These are phyloP conservation scores for Struthio camelus DNA, from an alignment of 2,113 vertebrate genomes.

Conservation along the genomic window DNA sequence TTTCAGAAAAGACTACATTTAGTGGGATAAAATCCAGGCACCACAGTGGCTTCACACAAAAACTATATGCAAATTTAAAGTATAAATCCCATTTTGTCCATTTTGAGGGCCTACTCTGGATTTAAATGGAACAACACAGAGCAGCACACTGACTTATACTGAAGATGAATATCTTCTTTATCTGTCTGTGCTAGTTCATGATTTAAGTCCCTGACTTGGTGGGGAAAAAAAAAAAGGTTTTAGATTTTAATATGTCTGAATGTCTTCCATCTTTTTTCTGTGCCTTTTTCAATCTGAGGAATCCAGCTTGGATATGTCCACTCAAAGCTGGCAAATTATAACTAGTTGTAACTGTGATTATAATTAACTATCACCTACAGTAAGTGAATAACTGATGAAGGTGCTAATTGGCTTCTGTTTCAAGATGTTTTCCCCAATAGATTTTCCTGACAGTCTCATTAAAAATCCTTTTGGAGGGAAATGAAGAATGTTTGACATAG, in stretches of 20 bases:
- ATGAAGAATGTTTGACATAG: not conserved
- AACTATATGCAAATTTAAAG: not conserved
- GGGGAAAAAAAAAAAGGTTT: not conserved
- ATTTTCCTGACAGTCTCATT: not conserved
- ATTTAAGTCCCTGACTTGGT: accelerated
- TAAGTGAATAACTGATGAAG: not conserved
- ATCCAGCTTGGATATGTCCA: not conserved
- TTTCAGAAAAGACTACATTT: not conserved
- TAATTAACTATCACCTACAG: not conserved
- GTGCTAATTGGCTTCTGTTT: not conserved
- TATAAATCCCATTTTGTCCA: not conserved
- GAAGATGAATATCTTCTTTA: not conserved
- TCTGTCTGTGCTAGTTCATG: not conserved
- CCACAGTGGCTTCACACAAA: not conserved
- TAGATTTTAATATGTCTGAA: not conserved
- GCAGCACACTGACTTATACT: not conserved
- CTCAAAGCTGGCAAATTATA: not conserved
- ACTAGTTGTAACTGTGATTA: not conserved
- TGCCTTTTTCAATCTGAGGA: not conserved
- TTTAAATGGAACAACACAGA: not conserved
- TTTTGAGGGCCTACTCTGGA: not conserved
- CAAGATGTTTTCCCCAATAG: not conserved
- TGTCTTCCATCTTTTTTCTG: not conserved
- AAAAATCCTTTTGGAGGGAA: not conserved
- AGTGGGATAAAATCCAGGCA: not conserved